Base-by-base conservation (phyloP, 2,888 invertebrate species). In the Lasioglossum marginatum region DNA sequence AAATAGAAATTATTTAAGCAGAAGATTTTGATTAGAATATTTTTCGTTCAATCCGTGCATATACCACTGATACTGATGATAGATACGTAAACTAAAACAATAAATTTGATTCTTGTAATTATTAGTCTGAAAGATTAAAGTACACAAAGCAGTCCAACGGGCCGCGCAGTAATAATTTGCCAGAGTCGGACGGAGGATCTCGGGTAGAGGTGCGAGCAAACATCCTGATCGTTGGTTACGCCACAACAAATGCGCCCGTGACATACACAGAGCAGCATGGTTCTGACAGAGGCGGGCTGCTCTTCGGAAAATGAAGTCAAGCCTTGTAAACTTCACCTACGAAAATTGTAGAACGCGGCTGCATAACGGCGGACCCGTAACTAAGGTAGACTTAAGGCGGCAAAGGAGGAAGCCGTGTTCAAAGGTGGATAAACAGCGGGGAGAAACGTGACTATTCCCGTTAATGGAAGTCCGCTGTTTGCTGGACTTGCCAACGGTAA, bases 391-490 rank as follows among this genome's bases (percentile, higher is more conserved):
- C 52, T 60, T 68, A 57, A 70, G 80, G 48, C 40, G 10, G 31
- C 31, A 31, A 70, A 73, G 57, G 60, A 60, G 70, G 68, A 77
- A 57, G 31, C 48, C 34, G 57, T 73, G 73, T 68, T 84, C 73
- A 78, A 85, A 85, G 71, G 79, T 79, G 34, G 74, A 75, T 66
- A 83, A 85, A 75, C 82, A 83, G 48, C 14, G 45, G 52, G 52
- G 72, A 63, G 83, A 83, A 85, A 85, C 72, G 66, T 66, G 70
- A 75, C 74, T 72, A 66, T 76, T 45, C 66, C 66, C 57, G 71
- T 72, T 82, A 82, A 79, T 79, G 75, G 71, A 76, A 34, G 31
- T 37, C 45, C 78, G 52, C 71, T 78, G 82, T 82, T 78, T 77
- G 71, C 68, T 37, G 37, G 40, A 70, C 68, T 82, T 27, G 14